A percentile compares a stretch with the other conserved stretches of the same genome.
Conservation (phyloP, 2,113 vertebrate species). For the Penelope pileata region DNA sequence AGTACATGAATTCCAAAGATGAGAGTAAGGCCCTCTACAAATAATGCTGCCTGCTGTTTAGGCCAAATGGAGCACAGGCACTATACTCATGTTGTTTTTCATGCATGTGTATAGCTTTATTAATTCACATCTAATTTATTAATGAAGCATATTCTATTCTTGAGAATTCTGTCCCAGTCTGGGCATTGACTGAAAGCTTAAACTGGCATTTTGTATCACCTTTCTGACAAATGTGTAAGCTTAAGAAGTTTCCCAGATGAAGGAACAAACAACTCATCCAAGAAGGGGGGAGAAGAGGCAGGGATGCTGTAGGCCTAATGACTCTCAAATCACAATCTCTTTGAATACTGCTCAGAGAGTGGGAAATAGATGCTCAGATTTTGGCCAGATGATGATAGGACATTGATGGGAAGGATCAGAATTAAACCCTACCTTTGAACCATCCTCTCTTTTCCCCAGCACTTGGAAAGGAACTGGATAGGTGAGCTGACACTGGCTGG, state of each 20-base stretch:
- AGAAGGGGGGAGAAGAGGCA: not conserved
- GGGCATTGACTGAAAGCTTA: not conserved
- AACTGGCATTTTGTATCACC: not conserved
- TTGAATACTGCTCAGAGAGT: too few species aligned
- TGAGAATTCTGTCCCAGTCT: not conserved
- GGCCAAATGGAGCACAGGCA: not conserved
- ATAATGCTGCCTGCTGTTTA: not conserved
- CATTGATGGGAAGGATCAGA: not conserved
- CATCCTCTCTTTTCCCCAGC: not conserved
- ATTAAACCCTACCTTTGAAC: not conserved
- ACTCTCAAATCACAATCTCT: not conserved
- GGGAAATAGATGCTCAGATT: not conserved
- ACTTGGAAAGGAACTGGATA: not conserved
- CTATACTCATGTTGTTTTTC: not conserved
- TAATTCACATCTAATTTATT: not conserved
- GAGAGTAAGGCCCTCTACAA: not conserved
- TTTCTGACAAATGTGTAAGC: not conserved
- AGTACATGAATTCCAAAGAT: not conserved
- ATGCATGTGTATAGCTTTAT: not conserved
- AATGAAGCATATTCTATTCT: not conserved
- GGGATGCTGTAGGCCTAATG: too few species aligned
- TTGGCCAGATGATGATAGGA: not conserved
- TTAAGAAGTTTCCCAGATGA: not conserved
- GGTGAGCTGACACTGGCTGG: not conserved
- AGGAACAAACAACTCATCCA: not conserved